Base-by-base conservation (phyloP, 2,113 vertebrate genomes). In the Rynchops niger region DNA sequence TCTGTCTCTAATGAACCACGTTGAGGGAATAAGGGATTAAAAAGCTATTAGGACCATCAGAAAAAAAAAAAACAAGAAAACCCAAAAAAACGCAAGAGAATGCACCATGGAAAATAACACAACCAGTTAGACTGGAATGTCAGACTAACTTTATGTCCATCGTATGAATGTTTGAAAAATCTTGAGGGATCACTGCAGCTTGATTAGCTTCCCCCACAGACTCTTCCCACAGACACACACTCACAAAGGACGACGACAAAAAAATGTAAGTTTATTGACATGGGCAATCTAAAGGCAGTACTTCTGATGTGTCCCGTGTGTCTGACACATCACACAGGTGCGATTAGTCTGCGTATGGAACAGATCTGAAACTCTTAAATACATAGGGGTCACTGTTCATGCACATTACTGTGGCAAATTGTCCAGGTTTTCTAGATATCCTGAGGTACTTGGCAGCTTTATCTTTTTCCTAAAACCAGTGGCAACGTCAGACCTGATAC, bases 211-310 rank as follows among this genome's bases (percentile, higher is more conserved):
- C 61, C 34, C 34, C 36, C n/a, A 4, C n/a, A 90, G 92, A 85
- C 90, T 95, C 49, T 91, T 74, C 84, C 78, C 71, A 65, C 25
- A 72, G 70, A 89, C 84, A 87, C 40, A 92, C 45, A 85, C 36
- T 84, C 67, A 95, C 49, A 81, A 73, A 89, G 42, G 53, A 94
- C 93, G 67, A 63, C 47, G 69, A 90, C 70, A 90, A 82, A 49
- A 49, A 95, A 96, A 93, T 78, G 87, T 87, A 93, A 30, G 86
- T 85, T 76, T 93, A 85, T 74, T 88, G 89, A 69, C 78, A 90
- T 19, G 43, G 78, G 72, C 45, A 84, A 50, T 30, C 50, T 38
- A 66, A 67, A 63, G 20, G 18, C 69, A 79, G 49, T 1, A 15
- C 4, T 82, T 94, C 40, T 52, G 43, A 82, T 61, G 62, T n/a